Evolutionary conservation across 2,888 invertebrate species (phyloP), one percentile per base, ranked within the genome.

Genomic region (Oscheius sp.): DNA sequence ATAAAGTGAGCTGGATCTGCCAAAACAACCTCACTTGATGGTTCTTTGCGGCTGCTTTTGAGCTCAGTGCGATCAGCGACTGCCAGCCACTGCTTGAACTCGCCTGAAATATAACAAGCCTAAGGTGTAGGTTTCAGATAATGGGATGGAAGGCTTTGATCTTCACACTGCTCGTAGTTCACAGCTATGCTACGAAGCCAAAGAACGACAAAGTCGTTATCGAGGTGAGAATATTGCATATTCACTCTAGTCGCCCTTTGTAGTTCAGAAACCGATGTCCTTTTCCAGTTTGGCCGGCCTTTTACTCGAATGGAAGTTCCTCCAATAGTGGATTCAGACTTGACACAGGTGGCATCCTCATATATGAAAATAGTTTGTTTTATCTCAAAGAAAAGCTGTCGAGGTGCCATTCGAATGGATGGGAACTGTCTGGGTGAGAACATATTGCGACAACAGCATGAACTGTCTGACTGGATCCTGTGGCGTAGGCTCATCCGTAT

Each of bases 401-500:
- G 37, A 53, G 35, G 68, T 68, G 2, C 68, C 68, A n/a, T 35
- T n/a, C 2, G 13, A 51, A 35, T 68, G 68, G 68, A 68, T 35
- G 9, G 68, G 68, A n/a, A 53, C 68, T n/a, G 35, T 68, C 21
- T 68, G 68, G 68, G 55, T 29, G 1, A 33, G 68, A 35, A 68
- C 68, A 1, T 32, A 37, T 13, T 68, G 68, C 29, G 68, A 68
- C 68, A 55, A 68, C 13, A 11, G 37, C 55, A 68, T 68, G 68
- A 68, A 68, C 29, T 68, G 68, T n/a, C 13, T 21, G 7, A 55
- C 68, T 53, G 68, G 68, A 13, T 21, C n/a, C 37, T 68, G 68
- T 35, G 68, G 68, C 7, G 68, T 68, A 68, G 5, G 51, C n/a
- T 55, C 1, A 51, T 3, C 1, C 7, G n/a, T 9, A 51, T 33